phyloP scores from a whole-genome alignment of 2,888 invertebrate genomes.

The Metellina segmentata region DNA sequence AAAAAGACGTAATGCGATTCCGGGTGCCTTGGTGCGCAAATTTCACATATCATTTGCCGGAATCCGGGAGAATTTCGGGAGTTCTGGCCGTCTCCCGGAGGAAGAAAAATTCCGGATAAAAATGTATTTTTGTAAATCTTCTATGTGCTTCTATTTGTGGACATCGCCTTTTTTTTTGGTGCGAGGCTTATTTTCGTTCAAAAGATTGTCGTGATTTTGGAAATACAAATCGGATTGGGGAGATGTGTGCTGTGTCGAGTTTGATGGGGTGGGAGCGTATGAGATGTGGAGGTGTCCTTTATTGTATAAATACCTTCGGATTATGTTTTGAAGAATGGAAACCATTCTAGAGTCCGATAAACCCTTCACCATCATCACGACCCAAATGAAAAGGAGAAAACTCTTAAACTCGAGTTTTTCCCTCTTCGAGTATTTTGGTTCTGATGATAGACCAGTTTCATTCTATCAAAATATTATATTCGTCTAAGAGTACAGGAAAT shows the following conservation, averaged over 20 bases:
- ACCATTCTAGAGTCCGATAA: no score
- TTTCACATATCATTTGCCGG: constrained; percentile 61
- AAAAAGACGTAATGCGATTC: constrained; percentile 63
- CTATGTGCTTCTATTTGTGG: neutral
- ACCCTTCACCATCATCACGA: no score
- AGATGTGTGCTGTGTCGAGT: neutral
- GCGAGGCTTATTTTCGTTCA: neutral
- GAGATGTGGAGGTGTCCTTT: no score
- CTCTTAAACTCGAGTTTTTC: no score
- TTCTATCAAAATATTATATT: no score
- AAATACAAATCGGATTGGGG: neutral
- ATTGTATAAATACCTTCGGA: no score
- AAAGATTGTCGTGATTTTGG: neutral
- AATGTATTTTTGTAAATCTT: neutral
- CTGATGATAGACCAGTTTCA: no score
- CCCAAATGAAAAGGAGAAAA: no score
- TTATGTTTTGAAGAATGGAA: no score
- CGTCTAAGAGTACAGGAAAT: no score
- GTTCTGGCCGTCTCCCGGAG: neutral
- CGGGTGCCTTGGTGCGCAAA: constrained; percentile 46
- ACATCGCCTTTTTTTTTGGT: neutral
- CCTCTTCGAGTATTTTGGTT: no score
- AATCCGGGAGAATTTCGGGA: neutral
- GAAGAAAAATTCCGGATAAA: neutral
- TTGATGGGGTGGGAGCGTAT: neutral